A percentile compares a stretch with the other conserved stretches of the same genome.
Conservation (phyloP, 2,888 invertebrate species). For the Standfussiana lucernea region DNA sequence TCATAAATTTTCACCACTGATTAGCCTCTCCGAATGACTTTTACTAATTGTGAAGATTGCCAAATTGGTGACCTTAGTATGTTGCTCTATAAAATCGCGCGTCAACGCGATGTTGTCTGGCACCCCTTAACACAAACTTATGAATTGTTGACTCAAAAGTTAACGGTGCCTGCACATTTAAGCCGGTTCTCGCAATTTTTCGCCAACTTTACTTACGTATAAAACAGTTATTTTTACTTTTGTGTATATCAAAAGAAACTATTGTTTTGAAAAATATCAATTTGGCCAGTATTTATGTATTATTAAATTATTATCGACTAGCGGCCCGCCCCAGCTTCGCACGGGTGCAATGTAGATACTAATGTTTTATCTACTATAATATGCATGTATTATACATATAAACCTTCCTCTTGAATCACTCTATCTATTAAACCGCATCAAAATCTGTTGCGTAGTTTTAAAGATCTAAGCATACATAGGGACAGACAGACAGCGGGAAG, state of each 20-base stretch:
- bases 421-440: too few relatives aligned
- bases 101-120: slow-evolving; percentile 24
- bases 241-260: slow-evolving; percentile 21
- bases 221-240: slow-evolving; percentile 62
- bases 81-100: slow-evolving; percentile 2
- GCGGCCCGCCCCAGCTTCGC: too few relatives aligned
- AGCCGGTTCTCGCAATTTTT: slow-evolving; percentile 71
- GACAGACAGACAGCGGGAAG: too few relatives aligned
- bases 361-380: too few relatives aligned
- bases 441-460: too few relatives aligned
- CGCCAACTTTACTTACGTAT: slow-evolving; percentile 57
- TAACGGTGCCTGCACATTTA: slow-evolving; percentile 70
- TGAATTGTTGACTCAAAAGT: slow-evolving; percentile 66
- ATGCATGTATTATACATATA: too few relatives aligned
- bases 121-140: slow-evolving; percentile 55
- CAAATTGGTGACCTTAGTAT: not conserved
- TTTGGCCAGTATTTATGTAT: slow-evolving; percentile 38
- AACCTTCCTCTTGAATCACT: too few relatives aligned
- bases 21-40: not conserved
- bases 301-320: too few relatives aligned
- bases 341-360: too few relatives aligned
- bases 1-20: not conserved
- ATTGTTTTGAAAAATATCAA: slow-evolving; percentile 4
- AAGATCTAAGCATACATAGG: too few relatives aligned
- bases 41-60: not conserved